Conservation (phyloP, 2,797 vertebrate species). For the Dryobates pubescens region DNA sequence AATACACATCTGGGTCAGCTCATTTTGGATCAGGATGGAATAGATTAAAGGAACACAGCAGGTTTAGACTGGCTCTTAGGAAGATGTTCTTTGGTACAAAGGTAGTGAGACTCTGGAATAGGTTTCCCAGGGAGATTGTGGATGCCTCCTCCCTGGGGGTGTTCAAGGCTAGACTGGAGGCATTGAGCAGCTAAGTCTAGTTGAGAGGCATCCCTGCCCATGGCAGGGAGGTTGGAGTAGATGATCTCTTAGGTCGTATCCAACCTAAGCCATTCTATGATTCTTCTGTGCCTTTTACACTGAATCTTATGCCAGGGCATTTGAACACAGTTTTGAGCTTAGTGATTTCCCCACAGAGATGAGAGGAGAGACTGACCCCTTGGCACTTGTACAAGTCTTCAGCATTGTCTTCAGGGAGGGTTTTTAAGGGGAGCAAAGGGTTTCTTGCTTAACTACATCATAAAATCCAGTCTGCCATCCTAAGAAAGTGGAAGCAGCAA, state of each 20-base stretch:
- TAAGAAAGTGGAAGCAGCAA: background rate
- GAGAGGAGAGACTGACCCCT: background rate
- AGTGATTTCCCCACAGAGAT: background rate
- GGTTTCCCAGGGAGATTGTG: too few relatives aligned
- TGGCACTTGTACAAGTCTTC: background rate
- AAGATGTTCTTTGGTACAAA: too few relatives aligned
- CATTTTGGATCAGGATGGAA: background rate
- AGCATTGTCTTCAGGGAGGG: background rate
- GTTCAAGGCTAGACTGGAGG: too few relatives aligned
- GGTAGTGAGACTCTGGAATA: too few relatives aligned
- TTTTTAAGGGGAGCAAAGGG: background rate
- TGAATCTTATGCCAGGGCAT: background rate
- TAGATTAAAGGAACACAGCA: background rate
- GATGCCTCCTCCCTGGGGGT: too few relatives aligned
- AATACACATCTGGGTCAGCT: background rate
- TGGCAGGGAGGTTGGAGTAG: too few relatives aligned
- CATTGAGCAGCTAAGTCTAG: too few relatives aligned
- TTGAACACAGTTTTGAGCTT: background rate
- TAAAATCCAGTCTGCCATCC: background rate
- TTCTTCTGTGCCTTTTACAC: background rate
- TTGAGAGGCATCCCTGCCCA: too few relatives aligned
- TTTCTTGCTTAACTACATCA: background rate
- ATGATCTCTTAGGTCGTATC: too few relatives aligned
- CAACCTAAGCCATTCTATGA: too few relatives aligned
- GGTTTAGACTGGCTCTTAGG: too few relatives aligned